Base-by-base conservation (phyloP, 2,113 vertebrate genomes). In the Tetrax tetrax region DNA sequence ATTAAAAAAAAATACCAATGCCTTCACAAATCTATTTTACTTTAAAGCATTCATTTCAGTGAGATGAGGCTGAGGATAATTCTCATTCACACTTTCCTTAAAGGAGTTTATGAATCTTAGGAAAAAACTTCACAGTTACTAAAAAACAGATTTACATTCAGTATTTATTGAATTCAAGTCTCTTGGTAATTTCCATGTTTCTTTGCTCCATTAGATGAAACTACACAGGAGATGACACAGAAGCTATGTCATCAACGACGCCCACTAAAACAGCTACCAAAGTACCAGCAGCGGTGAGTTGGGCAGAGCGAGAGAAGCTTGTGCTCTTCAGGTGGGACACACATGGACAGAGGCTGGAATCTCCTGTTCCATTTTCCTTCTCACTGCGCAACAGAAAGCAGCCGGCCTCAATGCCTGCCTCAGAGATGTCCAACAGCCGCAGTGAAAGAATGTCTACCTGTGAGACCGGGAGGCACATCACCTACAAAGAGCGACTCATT, bases 21-120 rank as follows among this genome's bases (percentile, higher is more conserved):
- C 17, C 35, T 13, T 60, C 38, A 64, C 28, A n/a, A 35, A 51
- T 35, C 31, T 33, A n/a, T 51, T 83, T 70, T n/a, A 50, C 33
- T 86, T 80, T 59, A 71, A 87, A 94, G 66, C 63, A 59, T 10
- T 57, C 2, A 77, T 59, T 82, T 69, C 57, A 45, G 29, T 4
- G 47, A 86, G 50, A 65, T 38, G 43, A 81, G 66, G 47, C 35
- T 79, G 33, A 66, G 41, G 93, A 86, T 54, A 25, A 77, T 3
- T 43, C 72, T 57, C 72, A 60, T 94, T 82, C 93, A 93, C 15
- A 79, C 35, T 65, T 95, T 91, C 74, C 65, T 89, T 92, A 27
- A 63, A 63, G 53, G 74, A 92, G n/a, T 51, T 92, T 45, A 59
- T 14, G 45, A 89, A 92, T 68, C 57, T 92, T 35, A n/a, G 61